Percentiles rank a stretch among this genome's conserved stretches.
These are phyloP conservation scores for Liodrosophila aerea DNA, from an alignment of 2,888 invertebrate species.

Conservation along the genomic window DNA sequence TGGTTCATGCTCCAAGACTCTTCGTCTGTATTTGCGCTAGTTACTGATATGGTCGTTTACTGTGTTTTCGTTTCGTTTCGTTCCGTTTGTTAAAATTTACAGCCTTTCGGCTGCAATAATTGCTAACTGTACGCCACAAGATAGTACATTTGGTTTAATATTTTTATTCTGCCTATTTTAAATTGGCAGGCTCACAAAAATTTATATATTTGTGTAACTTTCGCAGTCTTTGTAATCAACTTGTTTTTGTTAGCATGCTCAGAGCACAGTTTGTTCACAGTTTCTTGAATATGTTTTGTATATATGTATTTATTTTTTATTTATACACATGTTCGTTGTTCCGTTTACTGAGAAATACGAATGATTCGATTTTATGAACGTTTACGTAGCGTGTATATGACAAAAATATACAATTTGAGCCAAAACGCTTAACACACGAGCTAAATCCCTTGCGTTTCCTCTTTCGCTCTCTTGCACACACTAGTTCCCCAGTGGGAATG, in stretches of 20 bases:
- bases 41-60: slow-evolving; percentile 9
- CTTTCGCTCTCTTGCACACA: slow-evolving; percentile 25
- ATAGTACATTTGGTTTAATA: slow-evolving; percentile 79
- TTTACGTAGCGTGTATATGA: slow-evolving; percentile 47
- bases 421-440: slow-evolving; percentile 14
- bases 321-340: no score
- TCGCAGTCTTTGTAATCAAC: slow-evolving; percentile 12
- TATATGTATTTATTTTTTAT: no score
- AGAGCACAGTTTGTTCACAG: no score
- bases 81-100: slow-evolving; percentile 18
- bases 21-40: not conserved
- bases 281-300: no score
- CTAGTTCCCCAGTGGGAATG: slow-evolving; percentile 19
- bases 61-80: slow-evolving; percentile 14
- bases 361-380: not conserved
- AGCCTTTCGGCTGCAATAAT: slow-evolving; percentile 63
- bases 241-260: slow-evolving; percentile 7
- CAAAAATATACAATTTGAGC: slow-evolving; percentile 38
- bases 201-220: no score
- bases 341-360: no score
- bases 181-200: no score
- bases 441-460: slow-evolving; percentile 29
- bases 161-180: slow-evolving; percentile 71
- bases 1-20: slow-evolving; percentile 34
- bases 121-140: slow-evolving; percentile 79